These are phyloP conservation scores for Paramuricea clavata DNA, from an alignment of 92 coral and sea anemone species.

Conservation along the genomic window DNA sequence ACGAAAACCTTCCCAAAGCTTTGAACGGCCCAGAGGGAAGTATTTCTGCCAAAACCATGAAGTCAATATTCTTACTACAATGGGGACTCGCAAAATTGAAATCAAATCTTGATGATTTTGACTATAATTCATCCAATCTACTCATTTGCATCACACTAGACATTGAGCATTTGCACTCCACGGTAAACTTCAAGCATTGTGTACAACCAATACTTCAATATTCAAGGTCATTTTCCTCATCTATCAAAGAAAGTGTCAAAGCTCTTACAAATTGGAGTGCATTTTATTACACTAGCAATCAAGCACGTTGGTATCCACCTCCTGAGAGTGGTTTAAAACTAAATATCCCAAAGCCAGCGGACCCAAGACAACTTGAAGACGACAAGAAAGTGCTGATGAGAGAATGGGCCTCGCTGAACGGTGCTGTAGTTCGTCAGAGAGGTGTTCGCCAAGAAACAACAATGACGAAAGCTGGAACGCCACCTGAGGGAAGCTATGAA, in stretches of 20 bases:
- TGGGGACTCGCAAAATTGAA: slow-evolving; percentile 37
- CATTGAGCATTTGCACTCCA: slow-evolving; percentile 55
- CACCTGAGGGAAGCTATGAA: slow-evolving; percentile 22
- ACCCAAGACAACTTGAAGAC: slow-evolving; percentile 15
- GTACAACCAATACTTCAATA: slow-evolving; percentile 24
- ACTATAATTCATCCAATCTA: slow-evolving; percentile 19
- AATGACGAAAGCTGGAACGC: slow-evolving; percentile 49
- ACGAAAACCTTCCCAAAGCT: slow-evolving; percentile 20
- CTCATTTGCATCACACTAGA: slow-evolving; percentile 68
- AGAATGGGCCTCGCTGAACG: slow-evolving; percentile 55
- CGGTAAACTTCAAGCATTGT: slow-evolving; percentile 44
- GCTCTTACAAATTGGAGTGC: slow-evolving; percentile 60
- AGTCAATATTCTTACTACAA: slow-evolving; percentile 42
- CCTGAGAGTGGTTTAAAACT: slow-evolving; percentile 55
- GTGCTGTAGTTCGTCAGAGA: slow-evolving; percentile 60
- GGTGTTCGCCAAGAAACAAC: slow-evolving; percentile 57
- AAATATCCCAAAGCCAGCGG: slow-evolving; percentile 30
- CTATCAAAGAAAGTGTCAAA: slow-evolving; percentile 43
- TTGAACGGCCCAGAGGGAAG: slow-evolving; percentile 58
- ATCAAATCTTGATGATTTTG: slow-evolving; percentile 20
- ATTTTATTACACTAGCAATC: slow-evolving; percentile 35
- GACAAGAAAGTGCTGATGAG: slow-evolving; percentile 23
- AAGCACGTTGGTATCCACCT: slow-evolving; percentile 58
- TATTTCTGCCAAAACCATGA: slow-evolving; percentile 56
- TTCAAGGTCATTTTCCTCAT: slow-evolving; percentile 23